Evolutionary conservation across 2,888 invertebrate species (phyloP).

Genomic region (Peribatodes rhomboidaria): DNA sequence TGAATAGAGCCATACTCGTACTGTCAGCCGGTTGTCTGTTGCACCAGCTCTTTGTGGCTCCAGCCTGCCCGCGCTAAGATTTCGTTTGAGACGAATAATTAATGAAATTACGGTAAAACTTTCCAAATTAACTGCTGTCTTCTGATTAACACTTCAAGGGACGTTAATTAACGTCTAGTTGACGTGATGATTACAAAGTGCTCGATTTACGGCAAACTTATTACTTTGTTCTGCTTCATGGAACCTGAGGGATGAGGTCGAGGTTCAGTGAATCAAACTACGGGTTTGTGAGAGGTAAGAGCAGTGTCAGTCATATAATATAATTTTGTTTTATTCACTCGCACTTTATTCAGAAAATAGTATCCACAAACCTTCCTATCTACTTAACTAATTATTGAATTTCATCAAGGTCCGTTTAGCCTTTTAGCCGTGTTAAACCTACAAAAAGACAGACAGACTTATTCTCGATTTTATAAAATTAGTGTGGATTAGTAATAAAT

Average conservation of each 20-base stretch:
- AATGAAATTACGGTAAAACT: slow-evolving; percentile 19
- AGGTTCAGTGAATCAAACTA: background rate
- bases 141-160: slow-evolving; percentile 29
- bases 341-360: too few species aligned
- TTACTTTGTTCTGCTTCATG: slow-evolving; percentile 31
- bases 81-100: slow-evolving; percentile 10
- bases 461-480: too few species aligned
- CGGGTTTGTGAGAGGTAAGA: background rate
- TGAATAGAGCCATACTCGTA: too few species aligned
- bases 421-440: too few species aligned
- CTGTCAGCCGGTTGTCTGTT: background rate
- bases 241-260: slow-evolving; percentile 13
- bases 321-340: too few species aligned
- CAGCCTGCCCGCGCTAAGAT: background rate
- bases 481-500: too few species aligned
- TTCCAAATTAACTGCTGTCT: slow-evolving; percentile 26
- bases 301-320: background rate
- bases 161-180: slow-evolving; percentile 15
- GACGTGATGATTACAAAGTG: slow-evolving; percentile 24
- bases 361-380: too few species aligned
- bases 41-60: background rate
- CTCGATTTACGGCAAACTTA: slow-evolving; percentile 44
- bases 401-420: too few species aligned
- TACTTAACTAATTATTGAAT: too few species aligned
- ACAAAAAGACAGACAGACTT: too few species aligned